Conservation (phyloP, 92 coral and sea anemone species). For the Actinernus sp. region DNA sequence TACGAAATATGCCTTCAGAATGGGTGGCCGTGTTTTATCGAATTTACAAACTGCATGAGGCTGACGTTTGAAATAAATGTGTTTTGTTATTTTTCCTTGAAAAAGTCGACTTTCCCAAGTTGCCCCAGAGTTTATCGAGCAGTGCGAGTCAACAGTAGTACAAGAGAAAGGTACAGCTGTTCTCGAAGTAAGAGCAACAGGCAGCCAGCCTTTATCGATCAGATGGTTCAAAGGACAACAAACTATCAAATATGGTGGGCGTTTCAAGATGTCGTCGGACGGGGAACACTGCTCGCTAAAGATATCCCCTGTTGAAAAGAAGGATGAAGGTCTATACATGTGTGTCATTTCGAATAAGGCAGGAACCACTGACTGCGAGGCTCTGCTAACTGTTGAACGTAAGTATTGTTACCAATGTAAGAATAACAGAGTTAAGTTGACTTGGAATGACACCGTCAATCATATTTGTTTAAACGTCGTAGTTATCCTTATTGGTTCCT, state of each 20-base stretch:
- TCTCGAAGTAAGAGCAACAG: slow-evolving; percentile 79
- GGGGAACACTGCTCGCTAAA: slow-evolving; percentile 82
- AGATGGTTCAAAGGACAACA: slow-evolving; percentile 94
- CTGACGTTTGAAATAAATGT: no score
- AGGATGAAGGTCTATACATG: slow-evolving; percentile 95
- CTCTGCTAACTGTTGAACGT: slow-evolving; percentile 80
- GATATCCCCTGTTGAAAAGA: slow-evolving; percentile 76
- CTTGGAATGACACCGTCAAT: no score
- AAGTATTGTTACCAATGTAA: slow-evolving; percentile 1
- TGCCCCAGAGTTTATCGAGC: slow-evolving; percentile 86
- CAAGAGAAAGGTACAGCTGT: slow-evolving; percentile 82
- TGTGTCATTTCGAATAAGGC: slow-evolving; percentile 94
- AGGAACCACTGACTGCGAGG: slow-evolving; percentile 83
- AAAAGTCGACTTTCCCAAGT: slow-evolving; percentile 86
- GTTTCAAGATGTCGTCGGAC: slow-evolving; percentile 88
- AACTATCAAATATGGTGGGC: slow-evolving; percentile 85
- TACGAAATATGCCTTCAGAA: no score
- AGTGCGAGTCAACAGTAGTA: slow-evolving; percentile 79
- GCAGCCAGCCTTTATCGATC: slow-evolving; percentile 91
- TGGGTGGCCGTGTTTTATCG: no score
- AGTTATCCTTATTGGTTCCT: no score
- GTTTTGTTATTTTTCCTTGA: no score
- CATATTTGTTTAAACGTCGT: no score
- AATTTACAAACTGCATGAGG: no score
- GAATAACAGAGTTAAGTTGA: background rate